phyloP scores from a whole-genome alignment of 2,797 vertebrate species.

The Muraenolepis orangiensis region DNA sequence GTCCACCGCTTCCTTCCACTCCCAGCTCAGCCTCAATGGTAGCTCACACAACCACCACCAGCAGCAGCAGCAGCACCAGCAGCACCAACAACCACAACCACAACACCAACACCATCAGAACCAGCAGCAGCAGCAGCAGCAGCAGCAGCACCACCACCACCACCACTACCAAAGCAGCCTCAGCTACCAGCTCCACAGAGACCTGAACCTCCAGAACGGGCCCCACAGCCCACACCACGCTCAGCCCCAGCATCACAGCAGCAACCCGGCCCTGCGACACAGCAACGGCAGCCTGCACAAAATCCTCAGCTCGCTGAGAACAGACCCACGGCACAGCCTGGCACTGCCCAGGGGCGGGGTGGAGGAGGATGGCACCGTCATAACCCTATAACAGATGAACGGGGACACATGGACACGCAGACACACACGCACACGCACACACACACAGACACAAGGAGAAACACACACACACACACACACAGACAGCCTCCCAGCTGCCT shows the following conservation, averaged over 20 bases:
- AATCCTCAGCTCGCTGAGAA: constrained; percentile 90
- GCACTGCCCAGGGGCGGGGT: constrained; percentile 91
- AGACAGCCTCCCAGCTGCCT: constrained; percentile 51
- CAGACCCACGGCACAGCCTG: constrained; percentile 91
- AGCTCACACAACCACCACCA: constrained; percentile 64
- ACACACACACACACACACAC: constrained; percentile 31
- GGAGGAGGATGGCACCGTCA: constrained; percentile 94
- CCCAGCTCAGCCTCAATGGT: constrained; percentile 75
- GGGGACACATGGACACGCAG: constrained; percentile 10
- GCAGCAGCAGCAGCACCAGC: constrained; percentile 64
- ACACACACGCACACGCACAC: constrained; percentile 13
- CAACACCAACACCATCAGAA: constrained; percentile 27
- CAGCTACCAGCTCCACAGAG: constrained; percentile 85
- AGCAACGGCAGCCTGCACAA: constrained; percentile 90
- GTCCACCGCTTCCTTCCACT: constrained; percentile 77
- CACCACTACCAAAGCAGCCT: constrained; percentile 72
- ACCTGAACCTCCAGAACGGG: constrained; percentile 76
- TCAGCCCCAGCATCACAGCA: constrained; percentile 69
- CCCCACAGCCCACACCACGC: constrained; percentile 53
- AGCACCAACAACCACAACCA: constrained; percentile 58
- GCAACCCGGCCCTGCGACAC: constrained; percentile 78
- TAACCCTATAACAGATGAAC: constrained; percentile 84
- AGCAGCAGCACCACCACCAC: constrained; percentile 64
- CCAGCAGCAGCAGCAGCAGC: constrained; percentile 62
- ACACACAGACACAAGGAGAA: constrained; percentile 13